Evolutionary conservation across 2,888 invertebrate genomes (phyloP), one percentile per base, ranked within the genome.

Genomic region (Omphaloscelis lunosa): DNA sequence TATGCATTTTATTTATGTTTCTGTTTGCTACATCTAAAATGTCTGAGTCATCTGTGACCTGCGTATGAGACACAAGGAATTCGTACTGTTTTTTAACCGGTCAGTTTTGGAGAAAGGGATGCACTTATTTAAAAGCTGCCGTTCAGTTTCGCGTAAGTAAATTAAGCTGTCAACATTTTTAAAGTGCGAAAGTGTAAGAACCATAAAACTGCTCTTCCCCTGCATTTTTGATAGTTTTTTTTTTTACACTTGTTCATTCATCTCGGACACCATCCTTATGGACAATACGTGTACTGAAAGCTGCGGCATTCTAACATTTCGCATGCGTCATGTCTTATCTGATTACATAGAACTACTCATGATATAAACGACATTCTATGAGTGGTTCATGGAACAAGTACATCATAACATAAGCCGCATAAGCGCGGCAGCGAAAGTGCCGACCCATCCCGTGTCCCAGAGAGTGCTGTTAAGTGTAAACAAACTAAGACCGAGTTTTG

Each of bases 401-500:
- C 56, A 72, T 56, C 53, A 70, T 66, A 74, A 34, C 39, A 61
- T 66, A 83, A 86, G 59, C 70, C 72, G 27, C 39, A 61, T 66
- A 83, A 86, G 59, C 70, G 79, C 71, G 61, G 75, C 79, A 72
- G 78, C 73, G 77, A 85, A 72, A 73, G 82, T 82, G 70, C 66
- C 77, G 77, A 75, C 84, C 87, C 86, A 81, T 82, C 87, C 70
- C 72, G 77, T 73, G 84, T 86, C 84, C 86, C 87, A 79, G 69
- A 86, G 66, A 88, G 87, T 87, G 82, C 84, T 89, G 88, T 88
- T 89, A 89, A 82, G 84, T 82, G 88, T 89, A 91, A 91, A 92
- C 91, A 89, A 89, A 85, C 84, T 78, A 80, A 80, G 70, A 68
- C 80, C 73, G 80, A 89, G 88, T 92, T 91, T 89, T 86, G 82